Base-by-base conservation (phyloP, 2,113 vertebrate genomes). In the Hylia prasina region DNA sequence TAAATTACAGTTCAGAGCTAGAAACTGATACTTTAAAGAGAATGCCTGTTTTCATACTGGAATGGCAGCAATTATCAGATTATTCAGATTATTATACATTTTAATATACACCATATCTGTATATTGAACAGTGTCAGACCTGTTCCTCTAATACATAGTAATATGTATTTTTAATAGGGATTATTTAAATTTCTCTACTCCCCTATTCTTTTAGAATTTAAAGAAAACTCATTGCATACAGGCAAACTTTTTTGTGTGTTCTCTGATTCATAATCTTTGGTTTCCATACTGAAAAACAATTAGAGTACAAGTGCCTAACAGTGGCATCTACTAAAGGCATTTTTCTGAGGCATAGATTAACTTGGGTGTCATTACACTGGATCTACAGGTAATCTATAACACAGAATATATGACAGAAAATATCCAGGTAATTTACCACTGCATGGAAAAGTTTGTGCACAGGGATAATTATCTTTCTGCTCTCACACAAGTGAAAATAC, bases 1-100 rank as follows among this genome's bases (percentile, higher is more conserved):
- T 86, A 93, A 92, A 96, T 93, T 90, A 77, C 39, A 89, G n/a
- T 69, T 87, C 65, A 64, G 54, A 94, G 16, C 23, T 6, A 91
- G 54, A 89, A 93, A 63, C 1, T 25, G 53, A 78, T 76, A 85
- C 45, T 69, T 77, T 48, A 60, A 92, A 80, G 35, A 61, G 10
- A 80, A 68, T 21, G 27, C 3, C 21, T 23, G 3, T 70, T 90
- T 92, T 82, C 58, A 53, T 40, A 82, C 13, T n/a, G 27, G 48
- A 89, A 60, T 69, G 63, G 56, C 11, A 4, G 66, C 63, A 86
- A 51, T 63, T 86, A 86, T 28, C 69, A 92, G 54, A 90, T 73
- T 78, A 86, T 80, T 93, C 30, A 69, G 25, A 35, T 86, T 72
- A 72, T 77, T 81, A 50, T 37, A 66, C 11, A 8, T 86, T 76